Conservation (phyloP, 2,888 invertebrate species). For the Plusia festucae region DNA sequence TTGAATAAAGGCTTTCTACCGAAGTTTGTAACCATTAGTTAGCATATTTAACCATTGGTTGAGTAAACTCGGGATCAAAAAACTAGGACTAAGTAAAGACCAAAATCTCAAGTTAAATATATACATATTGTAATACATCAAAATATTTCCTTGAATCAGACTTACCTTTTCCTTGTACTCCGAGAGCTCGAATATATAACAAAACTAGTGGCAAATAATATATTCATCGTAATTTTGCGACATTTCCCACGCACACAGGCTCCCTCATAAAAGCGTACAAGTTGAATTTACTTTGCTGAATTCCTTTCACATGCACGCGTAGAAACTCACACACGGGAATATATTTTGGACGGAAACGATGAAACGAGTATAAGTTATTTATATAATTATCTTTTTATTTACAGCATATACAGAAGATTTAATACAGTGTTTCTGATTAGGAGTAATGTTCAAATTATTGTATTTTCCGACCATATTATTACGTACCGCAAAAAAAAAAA, state of each 20-base stretch:
- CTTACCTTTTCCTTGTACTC: neutral
- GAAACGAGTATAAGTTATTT: no score
- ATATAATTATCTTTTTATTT: no score
- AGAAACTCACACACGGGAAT: slow-evolving; percentile 48
- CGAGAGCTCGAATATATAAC: neutral
- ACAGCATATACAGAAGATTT: no score
- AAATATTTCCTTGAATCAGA: neutral
- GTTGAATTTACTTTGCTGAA: slow-evolving; percentile 74
- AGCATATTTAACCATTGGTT: no score
- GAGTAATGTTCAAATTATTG: no score
- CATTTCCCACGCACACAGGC: slow-evolving; percentile 62
- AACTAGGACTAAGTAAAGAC: neutral
- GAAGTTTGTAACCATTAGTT: no score
- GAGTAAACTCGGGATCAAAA: no score
- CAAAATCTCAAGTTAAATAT: neutral
- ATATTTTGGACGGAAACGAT: slow-evolving; percentile 31
- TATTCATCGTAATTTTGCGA: slow-evolving; percentile 61
- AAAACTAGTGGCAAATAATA: slow-evolving; percentile 54
- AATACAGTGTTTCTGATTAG: no score
- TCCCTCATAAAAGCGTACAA: slow-evolving; percentile 65
- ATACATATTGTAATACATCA: neutral
- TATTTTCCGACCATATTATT: no score
- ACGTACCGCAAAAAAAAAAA: no score
- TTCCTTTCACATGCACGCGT: slow-evolving; percentile 74
- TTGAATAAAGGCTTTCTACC: no score